phyloP scores from a whole-genome alignment of 2,888 invertebrate genomes.

The Caradrina clavipalpis region DNA sequence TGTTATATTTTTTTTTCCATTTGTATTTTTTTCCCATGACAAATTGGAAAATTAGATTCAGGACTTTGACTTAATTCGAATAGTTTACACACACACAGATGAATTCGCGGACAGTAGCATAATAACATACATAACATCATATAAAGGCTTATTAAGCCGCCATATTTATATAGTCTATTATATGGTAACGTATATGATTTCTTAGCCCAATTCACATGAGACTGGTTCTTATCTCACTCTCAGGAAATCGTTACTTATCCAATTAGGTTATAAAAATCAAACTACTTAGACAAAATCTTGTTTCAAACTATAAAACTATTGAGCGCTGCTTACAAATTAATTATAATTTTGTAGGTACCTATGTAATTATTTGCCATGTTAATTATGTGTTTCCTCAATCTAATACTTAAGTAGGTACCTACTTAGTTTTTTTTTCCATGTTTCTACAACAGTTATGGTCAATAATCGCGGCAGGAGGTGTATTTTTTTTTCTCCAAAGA shows the following conservation, averaged over 20 bases:
- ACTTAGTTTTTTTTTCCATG: constrained; percentile 1
- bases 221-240: constrained; percentile 23
- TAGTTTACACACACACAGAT: too few relatives aligned
- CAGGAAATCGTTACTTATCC: constrained; percentile 47
- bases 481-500: background rate
- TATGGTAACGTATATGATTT: constrained; percentile 4
- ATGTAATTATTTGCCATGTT: constrained; percentile 19
- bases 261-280: constrained; percentile 40
- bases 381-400: constrained; percentile 31
- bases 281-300: constrained; percentile 17
- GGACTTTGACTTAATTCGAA: too few relatives aligned
- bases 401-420: background rate
- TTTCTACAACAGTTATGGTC: background rate
- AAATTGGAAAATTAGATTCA: too few relatives aligned
- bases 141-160: too few relatives aligned
- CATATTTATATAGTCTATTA: too few relatives aligned
- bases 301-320: constrained; percentile 13
- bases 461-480: background rate
- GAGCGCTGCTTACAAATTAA: constrained; percentile 35
- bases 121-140: too few relatives aligned
- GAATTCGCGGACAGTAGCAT: too few relatives aligned
- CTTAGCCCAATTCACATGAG: constrained; percentile 33
- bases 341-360: constrained; percentile 6
- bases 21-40: too few relatives aligned
- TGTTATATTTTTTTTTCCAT: too few relatives aligned